Evolutionary conservation across 2,113 vertebrate species (phyloP).

Genomic region (Indicator maculatus): DNA sequence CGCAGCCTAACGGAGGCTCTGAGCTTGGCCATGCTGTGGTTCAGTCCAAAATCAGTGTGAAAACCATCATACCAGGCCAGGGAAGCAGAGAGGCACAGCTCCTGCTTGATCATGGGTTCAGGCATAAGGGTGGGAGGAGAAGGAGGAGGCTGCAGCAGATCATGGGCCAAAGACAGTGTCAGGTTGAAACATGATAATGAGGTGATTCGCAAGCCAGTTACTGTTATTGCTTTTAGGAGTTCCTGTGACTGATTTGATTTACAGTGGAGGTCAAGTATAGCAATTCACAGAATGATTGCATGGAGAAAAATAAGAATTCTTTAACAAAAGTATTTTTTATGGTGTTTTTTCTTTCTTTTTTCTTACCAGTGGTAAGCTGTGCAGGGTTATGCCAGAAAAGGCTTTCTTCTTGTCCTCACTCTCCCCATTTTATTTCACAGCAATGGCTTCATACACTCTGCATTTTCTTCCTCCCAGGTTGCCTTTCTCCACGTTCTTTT

Average conservation of each 20-base stretch:
- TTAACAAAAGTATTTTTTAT: neutral
- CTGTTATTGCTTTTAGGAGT: neutral
- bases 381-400: neutral
- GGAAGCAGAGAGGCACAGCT: neutral
- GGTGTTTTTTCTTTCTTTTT: neutral
- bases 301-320: neutral
- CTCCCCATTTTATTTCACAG: neutral
- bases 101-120: neutral
- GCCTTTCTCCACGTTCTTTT: neutral
- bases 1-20: neutral
- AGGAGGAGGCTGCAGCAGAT: neutral
- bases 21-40: neutral
- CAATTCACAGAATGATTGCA: neutral
- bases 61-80: neutral
- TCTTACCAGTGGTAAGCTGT: neutral
- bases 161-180: neutral
- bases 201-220: neutral
- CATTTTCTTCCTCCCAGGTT: neutral
- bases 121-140: too few relatives aligned
- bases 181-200: neutral
- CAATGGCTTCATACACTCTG: neutral
- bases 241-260: neutral
- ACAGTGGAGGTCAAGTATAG: too few relatives aligned
- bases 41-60: fast-evolving
- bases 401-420: neutral